phyloP scores from a whole-genome alignment of 2,888 invertebrate genomes.

The Actias luna region DNA sequence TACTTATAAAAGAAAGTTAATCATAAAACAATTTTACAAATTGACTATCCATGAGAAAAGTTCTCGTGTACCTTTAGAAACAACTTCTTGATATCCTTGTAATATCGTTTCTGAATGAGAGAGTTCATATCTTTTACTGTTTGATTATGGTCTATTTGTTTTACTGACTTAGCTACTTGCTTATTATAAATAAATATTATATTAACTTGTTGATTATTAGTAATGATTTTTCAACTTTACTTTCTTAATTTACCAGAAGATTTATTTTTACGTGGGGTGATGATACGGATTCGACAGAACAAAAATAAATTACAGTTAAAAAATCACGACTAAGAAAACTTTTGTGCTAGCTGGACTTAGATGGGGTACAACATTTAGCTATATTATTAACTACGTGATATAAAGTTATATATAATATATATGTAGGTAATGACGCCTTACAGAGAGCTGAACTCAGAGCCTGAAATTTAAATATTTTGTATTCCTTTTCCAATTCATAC shows the following conservation, averaged over 20 bases:
- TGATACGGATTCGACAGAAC: neutral
- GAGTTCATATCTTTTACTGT: neutral
- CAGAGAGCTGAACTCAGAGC: too few relatives aligned
- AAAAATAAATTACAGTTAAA: neutral
- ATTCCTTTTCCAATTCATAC: too few relatives aligned
- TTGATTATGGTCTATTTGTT: neutral
- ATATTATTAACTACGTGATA: neutral
- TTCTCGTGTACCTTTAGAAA: neutral
- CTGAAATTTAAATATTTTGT: too few relatives aligned
- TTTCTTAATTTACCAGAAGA: neutral
- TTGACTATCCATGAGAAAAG: neutral
- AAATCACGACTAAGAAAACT: too few relatives aligned
- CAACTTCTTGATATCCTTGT: neutral
- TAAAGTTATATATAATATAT: too few relatives aligned
- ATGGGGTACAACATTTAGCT: neutral
- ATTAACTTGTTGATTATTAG: too few relatives aligned
- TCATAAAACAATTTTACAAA: slow-evolving; percentile 4
- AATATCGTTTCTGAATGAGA: neutral
- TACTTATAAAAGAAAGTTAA: slow-evolving; percentile 9
- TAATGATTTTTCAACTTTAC: neutral
- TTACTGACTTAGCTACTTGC: too few relatives aligned
- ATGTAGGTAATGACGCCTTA: too few relatives aligned
- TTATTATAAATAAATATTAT: neutral
- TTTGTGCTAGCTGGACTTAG: too few relatives aligned
- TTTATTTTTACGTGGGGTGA: too few relatives aligned